Evolutionary conservation across 2,113 vertebrate genomes (phyloP).

Genomic region (Microtus pennsylvanicus): DNA sequence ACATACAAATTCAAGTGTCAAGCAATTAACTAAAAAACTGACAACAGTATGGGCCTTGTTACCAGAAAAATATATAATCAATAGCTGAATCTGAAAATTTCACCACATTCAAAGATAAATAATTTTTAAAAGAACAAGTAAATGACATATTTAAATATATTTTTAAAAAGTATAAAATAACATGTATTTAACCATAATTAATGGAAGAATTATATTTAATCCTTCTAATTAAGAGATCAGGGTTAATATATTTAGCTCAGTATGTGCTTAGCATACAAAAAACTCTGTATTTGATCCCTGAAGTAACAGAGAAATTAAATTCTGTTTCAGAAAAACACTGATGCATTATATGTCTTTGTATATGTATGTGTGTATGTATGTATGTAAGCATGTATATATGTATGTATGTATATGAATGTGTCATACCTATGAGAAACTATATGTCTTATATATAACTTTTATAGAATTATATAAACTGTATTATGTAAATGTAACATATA

Average conservation of each 20-base stretch:
- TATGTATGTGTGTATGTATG: neutral
- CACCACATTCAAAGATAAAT: neutral
- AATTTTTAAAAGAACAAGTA: neutral
- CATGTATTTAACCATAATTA: constrained; percentile 1
- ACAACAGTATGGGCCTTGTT: neutral
- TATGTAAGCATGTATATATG: neutral
- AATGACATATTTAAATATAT: neutral
- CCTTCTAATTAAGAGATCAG: neutral
- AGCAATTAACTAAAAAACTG: neutral
- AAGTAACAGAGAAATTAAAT: neutral
- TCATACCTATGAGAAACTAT: neutral
- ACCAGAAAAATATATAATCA: neutral
- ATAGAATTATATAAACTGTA: neutral
- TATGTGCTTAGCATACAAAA: neutral
- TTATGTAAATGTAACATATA: neutral
- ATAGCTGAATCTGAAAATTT: neutral
- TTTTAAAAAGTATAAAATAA: neutral
- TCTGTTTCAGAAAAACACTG: neutral
- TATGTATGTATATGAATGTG: neutral
- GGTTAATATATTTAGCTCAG: no score
- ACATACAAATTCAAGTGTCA: neutral
- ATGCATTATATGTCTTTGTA: no score
- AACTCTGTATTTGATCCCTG: no score
- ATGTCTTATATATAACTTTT: neutral
- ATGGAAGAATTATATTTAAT: neutral